phyloP scores from a whole-genome alignment of 2,888 invertebrate genomes.

The Cantharis lateralis region DNA sequence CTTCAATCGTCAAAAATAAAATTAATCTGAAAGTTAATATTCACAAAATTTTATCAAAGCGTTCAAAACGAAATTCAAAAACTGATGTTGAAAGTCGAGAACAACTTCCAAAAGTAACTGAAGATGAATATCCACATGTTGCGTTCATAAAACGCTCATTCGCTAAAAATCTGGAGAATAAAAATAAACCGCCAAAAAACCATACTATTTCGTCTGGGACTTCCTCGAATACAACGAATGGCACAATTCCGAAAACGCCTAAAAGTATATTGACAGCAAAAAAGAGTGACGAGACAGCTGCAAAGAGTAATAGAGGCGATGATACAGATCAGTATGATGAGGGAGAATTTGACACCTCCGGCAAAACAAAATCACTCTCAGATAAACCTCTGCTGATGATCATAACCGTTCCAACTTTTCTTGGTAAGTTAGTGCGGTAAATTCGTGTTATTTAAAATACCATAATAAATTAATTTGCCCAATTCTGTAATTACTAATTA shows the following conservation, averaged over 20 bases:
- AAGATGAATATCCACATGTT: neutral
- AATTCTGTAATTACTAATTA: neutral
- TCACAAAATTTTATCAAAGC: neutral
- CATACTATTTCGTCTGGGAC: too few species aligned
- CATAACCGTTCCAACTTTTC: constrained; percentile 28
- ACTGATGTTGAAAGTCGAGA: neutral
- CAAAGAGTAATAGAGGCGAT: too few species aligned
- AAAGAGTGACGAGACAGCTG: too few species aligned
- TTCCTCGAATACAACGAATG: too few species aligned
- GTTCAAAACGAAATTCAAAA: neutral
- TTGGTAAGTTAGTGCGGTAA: constrained; percentile 19
- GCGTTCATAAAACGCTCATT: neutral
- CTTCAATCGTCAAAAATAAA: constrained; percentile 1
- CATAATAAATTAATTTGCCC: neutral
- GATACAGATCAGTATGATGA: too few species aligned
- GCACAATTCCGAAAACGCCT: too few species aligned
- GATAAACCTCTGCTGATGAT: constrained; percentile 15
- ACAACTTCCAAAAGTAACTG: neutral
- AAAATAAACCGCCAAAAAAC: too few species aligned
- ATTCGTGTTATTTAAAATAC: neutral
- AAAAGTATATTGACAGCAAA: too few species aligned
- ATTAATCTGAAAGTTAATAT: neutral
- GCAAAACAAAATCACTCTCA: neutral
- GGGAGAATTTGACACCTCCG: neutral
- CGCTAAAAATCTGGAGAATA: too few species aligned